A percentile compares a stretch with the other conserved stretches of the same genome.
Conservation (phyloP, 2,888 invertebrate genomes). For the Cheilosia scutellata region DNA sequence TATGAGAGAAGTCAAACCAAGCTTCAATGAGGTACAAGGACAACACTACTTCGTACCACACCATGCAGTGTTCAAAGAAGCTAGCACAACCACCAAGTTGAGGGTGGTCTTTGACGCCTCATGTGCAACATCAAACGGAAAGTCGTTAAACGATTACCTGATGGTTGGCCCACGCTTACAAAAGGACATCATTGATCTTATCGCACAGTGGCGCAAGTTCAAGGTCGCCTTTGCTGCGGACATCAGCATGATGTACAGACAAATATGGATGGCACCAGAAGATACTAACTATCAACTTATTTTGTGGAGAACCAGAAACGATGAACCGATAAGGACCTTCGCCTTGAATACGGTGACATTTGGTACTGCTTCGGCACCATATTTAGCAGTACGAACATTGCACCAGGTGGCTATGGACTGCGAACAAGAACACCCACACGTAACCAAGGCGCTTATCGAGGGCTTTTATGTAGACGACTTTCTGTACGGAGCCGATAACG, state of each 20-base stretch:
- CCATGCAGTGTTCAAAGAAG: neutral
- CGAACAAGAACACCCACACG: slow-evolving; percentile 55
- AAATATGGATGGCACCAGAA: slow-evolving; percentile 4
- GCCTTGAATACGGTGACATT: slow-evolving; percentile 72
- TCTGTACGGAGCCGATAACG: slow-evolving; percentile 26
- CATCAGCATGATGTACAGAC: slow-evolving; percentile 12
- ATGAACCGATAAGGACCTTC: slow-evolving; percentile 54
- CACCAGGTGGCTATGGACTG: slow-evolving; percentile 68
- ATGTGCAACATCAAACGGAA: neutral
- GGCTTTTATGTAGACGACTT: slow-evolving; percentile 26
- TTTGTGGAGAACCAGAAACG: slow-evolving; percentile 35
- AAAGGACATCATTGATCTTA: neutral
- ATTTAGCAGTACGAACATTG: slow-evolving; percentile 66
- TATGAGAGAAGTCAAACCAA: slow-evolving; percentile 3
- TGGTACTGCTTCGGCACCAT: slow-evolving; percentile 71
- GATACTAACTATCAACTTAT: slow-evolving; percentile 29
- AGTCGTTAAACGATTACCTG: slow-evolving; percentile 17
- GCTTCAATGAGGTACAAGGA: too few species aligned
- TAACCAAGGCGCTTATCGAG: too few species aligned
- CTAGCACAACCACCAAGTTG: neutral
- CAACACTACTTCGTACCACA: neutral
- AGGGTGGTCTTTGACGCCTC: neutral
- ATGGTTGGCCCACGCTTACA: slow-evolving; percentile 29
- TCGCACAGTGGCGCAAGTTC: neutral
- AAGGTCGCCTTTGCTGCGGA: neutral